These are phyloP conservation scores for Euzophera pinguis DNA, from an alignment of 2,888 invertebrate genomes.

Conservation along the genomic window DNA sequence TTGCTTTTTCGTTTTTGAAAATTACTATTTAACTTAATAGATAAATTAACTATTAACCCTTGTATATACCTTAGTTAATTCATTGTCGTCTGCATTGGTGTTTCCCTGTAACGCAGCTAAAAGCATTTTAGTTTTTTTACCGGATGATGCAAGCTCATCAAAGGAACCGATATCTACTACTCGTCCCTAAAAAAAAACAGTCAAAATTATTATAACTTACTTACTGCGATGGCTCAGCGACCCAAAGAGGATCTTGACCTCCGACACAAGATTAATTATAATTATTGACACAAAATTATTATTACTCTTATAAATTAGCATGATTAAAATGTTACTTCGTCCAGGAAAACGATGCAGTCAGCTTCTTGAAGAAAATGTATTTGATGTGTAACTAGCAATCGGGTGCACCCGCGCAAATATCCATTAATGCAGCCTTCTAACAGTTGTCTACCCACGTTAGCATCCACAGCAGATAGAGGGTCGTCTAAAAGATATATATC, in stretches of 20 bases:
- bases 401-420: conserved; percentile 82
- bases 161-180: conserved; percentile 82
- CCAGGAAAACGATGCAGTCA: conserved; percentile 77
- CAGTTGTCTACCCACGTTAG: conserved; percentile 87
- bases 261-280: too few species aligned
- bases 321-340: conserved; percentile 42
- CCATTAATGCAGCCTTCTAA: conserved; percentile 88
- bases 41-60: too few species aligned
- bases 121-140: conserved; percentile 80
- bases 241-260: too few species aligned
- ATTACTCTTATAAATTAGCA: too few species aligned
- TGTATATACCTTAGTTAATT: conserved; percentile 15
- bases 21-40: too few species aligned
- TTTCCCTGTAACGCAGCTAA: conserved; percentile 60
- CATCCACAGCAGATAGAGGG: conserved; percentile 91
- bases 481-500: conserved; percentile 92
- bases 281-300: too few species aligned
- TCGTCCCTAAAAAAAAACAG: conserved; percentile 57
- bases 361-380: conserved; percentile 81
- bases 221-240: too few species aligned
- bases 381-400: conserved; percentile 92
- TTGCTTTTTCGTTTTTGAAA: too few species aligned
- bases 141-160: conserved; percentile 73
- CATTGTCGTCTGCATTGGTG: conserved; percentile 55
- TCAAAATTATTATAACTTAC: background rate